Conservation (phyloP, 2,113 vertebrate species). For the Gallinago undulata region DNA sequence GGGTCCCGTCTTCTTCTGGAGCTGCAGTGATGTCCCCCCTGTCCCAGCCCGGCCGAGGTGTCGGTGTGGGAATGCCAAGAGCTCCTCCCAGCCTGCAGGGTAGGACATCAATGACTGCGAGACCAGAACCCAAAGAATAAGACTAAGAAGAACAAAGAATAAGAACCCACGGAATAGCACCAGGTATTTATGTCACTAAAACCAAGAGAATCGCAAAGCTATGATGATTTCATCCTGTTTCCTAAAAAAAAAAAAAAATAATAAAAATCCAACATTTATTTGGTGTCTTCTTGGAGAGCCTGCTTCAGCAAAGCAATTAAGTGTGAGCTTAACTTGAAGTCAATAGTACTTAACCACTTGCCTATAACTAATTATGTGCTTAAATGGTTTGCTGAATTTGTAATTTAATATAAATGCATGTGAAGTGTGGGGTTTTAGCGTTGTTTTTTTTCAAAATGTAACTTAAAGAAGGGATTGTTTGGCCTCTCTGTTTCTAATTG, state of each 20-base stretch:
- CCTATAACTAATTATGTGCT: conserved; percentile 5
- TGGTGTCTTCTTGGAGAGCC: not conserved
- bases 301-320: conserved; percentile 26
- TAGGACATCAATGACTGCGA: not conserved
- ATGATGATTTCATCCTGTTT: not conserved
- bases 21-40: not conserved
- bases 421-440: not conserved
- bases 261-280: not conserved
- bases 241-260: not conserved
- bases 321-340: not conserved
- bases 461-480: not conserved
- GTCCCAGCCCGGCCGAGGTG: not conserved
- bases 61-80: not conserved
- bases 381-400: conserved; percentile 18
- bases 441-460: not conserved
- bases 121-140: not conserved
- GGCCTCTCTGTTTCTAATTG: not conserved
- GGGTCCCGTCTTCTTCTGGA: not conserved
- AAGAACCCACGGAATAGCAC: not conserved
- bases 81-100: too few relatives aligned
- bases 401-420: conserved; percentile 8
- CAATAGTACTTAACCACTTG: not conserved
- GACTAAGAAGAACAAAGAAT: too few relatives aligned
- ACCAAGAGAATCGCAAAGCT: not conserved
- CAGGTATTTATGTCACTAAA: not conserved